Conservation (phyloP, 2,888 invertebrate species). For the Trichogramma evanescens region DNA sequence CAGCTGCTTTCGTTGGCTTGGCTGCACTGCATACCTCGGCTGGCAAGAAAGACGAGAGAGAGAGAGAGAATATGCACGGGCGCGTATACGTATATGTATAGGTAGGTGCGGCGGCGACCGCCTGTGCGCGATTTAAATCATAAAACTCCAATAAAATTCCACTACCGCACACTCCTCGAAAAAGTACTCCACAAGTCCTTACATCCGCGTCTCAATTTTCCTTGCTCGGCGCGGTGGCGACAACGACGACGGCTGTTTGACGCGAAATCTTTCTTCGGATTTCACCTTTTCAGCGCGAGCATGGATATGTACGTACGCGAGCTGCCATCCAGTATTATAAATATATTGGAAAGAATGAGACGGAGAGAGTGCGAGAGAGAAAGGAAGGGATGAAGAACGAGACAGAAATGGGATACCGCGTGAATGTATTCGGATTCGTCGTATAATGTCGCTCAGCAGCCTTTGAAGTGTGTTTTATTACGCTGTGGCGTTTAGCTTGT, state of each 20-base stretch:
- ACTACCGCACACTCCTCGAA: conserved; percentile 1
- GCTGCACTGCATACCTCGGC: not conserved
- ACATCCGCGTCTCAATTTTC: conserved; percentile 3
- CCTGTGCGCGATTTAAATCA: conserved; percentile 43
- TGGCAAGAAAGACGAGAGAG: not conserved
- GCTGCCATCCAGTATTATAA: no score
- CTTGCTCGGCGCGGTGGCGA: not conserved
- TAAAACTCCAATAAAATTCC: conserved; percentile 43
- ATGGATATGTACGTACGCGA: no score
- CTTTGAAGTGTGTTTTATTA: no score
- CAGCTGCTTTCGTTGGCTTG: conserved; percentile 41
- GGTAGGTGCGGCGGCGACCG: no score
- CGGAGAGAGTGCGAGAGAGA: no score
- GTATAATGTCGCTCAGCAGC: no score
- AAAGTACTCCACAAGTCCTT: no score
- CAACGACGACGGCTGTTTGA: not conserved
- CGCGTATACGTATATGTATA: no score
- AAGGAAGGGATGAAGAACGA: no score
- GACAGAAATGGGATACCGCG: no score
- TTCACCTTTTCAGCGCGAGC: not conserved
- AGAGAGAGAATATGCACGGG: conserved; percentile 33
- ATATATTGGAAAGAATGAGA: no score
- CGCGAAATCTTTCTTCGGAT: not conserved
- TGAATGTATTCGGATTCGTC: no score
- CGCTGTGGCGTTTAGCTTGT: not conserved